Percentiles rank a stretch among this genome's conserved stretches.
Conservation (phyloP, 2,888 invertebrate genomes). For the Leptinotarsa peninsularis region DNA sequence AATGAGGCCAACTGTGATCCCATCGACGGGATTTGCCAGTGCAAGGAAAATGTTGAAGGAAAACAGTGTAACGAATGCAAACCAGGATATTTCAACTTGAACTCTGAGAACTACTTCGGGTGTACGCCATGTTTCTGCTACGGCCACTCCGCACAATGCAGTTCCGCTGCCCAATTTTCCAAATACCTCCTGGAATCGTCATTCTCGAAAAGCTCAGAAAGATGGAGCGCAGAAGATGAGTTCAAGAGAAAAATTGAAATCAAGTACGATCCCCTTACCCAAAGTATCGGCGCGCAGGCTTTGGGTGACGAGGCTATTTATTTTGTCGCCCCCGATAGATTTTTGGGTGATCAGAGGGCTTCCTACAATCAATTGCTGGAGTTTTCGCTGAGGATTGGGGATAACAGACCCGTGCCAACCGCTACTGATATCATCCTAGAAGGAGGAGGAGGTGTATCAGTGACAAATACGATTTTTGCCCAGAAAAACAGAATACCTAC, state of each 20-base stretch:
- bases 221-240: conserved; percentile 82
- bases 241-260: conserved; percentile 71
- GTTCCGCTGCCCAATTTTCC: conserved; percentile 72
- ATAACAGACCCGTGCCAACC: conserved; percentile 84
- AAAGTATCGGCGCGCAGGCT: conserved; percentile 82
- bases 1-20: conserved; percentile 90
- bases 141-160: conserved; percentile 95
- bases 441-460: conserved; percentile 77
- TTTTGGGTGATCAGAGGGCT: conserved; percentile 86
- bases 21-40: conserved; percentile 81
- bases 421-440: conserved; percentile 91
- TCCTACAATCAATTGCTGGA: conserved; percentile 94
- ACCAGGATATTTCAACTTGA: conserved; percentile 92
- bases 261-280: conserved; percentile 83
- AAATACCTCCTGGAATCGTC: conserved; percentile 77
- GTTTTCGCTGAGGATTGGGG: conserved; percentile 88
- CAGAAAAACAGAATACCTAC: conserved; percentile 88
- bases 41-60: conserved; percentile 96
- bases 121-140: conserved; percentile 99
- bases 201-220: conserved; percentile 88
- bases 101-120: conserved; percentile 88
- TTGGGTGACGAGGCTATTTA: conserved; percentile 84
- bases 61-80: conserved; percentile 94
- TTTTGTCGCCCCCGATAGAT: conserved; percentile 90
- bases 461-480: conserved; percentile 92